A percentile compares a stretch with the other conserved stretches of the same genome.
These are phyloP conservation scores for Chalcosyrphus nemorum DNA, from an alignment of 2,888 invertebrate species.

Conservation along the genomic window DNA sequence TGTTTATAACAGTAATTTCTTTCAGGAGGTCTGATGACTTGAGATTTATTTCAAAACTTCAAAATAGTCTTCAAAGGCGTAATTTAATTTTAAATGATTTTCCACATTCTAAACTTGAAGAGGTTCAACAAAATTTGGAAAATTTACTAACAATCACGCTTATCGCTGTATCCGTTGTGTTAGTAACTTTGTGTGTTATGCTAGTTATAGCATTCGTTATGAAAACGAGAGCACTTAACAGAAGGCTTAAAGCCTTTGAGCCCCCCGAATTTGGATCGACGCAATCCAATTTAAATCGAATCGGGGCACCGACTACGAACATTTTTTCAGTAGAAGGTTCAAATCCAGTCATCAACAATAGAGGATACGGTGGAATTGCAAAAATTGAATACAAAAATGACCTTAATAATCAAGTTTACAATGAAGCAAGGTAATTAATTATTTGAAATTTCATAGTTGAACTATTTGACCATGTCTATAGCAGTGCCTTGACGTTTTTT, in stretches of 20 bases:
- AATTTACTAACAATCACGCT: conserved; percentile 83
- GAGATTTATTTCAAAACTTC: conserved; percentile 82
- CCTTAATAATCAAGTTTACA: conserved; percentile 35
- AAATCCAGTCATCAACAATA: conserved; percentile 87
- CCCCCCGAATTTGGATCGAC: conserved; percentile 85
- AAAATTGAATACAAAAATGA: conserved; percentile 15
- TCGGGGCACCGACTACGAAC: conserved; percentile 86
- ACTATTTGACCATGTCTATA: no score
- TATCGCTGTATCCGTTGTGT: conserved; percentile 83
- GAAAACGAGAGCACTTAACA: conserved; percentile 84
- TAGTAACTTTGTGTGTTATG: conserved; percentile 83
- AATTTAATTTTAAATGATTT: conserved; percentile 83
- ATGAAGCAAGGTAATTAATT: conserved; percentile 56
- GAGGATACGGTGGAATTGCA: neutral
- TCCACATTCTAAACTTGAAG: conserved; percentile 79
- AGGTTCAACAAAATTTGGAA: conserved; percentile 78
- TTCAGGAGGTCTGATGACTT: conserved; percentile 83
- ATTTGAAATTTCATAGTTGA: neutral
- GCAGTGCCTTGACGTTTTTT: no score
- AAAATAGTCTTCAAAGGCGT: conserved; percentile 79
- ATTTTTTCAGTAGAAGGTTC: conserved; percentile 87
- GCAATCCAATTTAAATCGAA: conserved; percentile 83
- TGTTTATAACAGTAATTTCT: neutral
- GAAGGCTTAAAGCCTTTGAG: conserved; percentile 85
- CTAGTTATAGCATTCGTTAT: conserved; percentile 84